phyloP scores from a whole-genome alignment of 2,797 vertebrate genomes.

The Basileuterus tristriatus region DNA sequence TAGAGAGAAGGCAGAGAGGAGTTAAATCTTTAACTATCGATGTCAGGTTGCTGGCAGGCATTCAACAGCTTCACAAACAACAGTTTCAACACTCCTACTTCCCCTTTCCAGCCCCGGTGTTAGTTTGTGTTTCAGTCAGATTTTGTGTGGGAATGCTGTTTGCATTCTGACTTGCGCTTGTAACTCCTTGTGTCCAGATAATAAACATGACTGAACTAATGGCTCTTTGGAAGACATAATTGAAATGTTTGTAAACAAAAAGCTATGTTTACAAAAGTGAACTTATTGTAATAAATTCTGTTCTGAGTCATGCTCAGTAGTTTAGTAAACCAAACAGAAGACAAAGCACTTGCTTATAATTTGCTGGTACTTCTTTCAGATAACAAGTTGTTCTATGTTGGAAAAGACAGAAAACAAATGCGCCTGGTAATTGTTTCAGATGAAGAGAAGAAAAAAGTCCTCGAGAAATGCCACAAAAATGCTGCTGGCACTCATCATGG shows the following conservation, averaged over 20 bases:
- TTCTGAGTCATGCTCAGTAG: not conserved
- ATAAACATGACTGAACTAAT: not conserved
- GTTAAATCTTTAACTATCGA: fast-evolving
- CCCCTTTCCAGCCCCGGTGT: not conserved
- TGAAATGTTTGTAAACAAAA: not conserved
- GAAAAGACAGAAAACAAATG: conserved; percentile 78
- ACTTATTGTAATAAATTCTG: not conserved
- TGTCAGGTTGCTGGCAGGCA: not conserved
- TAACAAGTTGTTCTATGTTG: conserved; percentile 77
- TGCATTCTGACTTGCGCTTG: not conserved
- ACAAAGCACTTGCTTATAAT: not conserved
- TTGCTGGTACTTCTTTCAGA: conserved; percentile 67
- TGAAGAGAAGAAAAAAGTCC: conserved; percentile 76
- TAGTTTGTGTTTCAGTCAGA: not conserved
- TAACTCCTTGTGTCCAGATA: not conserved
- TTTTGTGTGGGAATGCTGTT: not conserved
- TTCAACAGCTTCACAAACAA: not conserved
- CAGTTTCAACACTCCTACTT: not conserved
- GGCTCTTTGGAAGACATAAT: not conserved
- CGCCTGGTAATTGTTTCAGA: conserved; percentile 76
- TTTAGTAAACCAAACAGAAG: not conserved
- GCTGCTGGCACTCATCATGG: conserved; percentile 71
- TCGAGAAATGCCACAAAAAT: conserved; percentile 73
- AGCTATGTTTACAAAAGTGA: not conserved
- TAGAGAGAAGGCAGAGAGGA: not conserved